phyloP scores from a whole-genome alignment of 64 coral and sea anemone genomes.

The Dendronephthya gigantea region DNA sequence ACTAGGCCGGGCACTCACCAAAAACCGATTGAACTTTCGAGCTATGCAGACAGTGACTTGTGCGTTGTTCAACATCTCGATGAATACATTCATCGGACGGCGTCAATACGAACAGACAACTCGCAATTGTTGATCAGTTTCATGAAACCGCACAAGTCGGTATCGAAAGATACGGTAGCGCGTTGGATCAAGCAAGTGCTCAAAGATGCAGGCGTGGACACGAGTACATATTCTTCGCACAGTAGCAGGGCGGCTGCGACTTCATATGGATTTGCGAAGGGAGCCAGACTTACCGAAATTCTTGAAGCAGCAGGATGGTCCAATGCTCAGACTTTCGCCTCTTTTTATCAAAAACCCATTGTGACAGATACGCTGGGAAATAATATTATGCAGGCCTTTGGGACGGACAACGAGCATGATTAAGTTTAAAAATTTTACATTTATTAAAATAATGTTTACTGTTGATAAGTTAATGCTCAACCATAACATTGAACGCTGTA shows the following conservation, averaged over 20 bases:
- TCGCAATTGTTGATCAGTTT: constrained; percentile 33
- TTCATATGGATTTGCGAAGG: background rate
- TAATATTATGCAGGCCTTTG: background rate
- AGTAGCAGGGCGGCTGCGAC: constrained; percentile 38
- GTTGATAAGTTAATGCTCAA: background rate
- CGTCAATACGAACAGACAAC: background rate
- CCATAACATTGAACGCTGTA: no score
- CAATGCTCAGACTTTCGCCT: constrained; percentile 23
- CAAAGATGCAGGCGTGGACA: constrained; percentile 24
- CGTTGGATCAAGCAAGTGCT: constrained; percentile 22
- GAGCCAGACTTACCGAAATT: background rate
- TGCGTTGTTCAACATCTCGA: constrained; percentile 15
- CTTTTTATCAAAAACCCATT: constrained; percentile 40
- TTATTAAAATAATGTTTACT: no score
- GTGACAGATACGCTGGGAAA: constrained; percentile 24
- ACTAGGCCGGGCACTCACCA: constrained; percentile 18
- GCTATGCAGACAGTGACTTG: background rate
- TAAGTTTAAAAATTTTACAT: no score
- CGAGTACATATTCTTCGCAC: background rate
- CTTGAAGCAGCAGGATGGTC: constrained; percentile 38
- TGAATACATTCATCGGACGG: background rate
- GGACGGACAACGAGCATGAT: background rate
- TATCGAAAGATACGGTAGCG: constrained; percentile 22
- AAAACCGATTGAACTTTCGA: constrained; percentile 10
- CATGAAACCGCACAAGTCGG: constrained; percentile 27